Percentiles rank a stretch among this genome's conserved stretches.
Conservation (phyloP, 2,888 invertebrate species). For the Xestoiulus laeticollis region DNA sequence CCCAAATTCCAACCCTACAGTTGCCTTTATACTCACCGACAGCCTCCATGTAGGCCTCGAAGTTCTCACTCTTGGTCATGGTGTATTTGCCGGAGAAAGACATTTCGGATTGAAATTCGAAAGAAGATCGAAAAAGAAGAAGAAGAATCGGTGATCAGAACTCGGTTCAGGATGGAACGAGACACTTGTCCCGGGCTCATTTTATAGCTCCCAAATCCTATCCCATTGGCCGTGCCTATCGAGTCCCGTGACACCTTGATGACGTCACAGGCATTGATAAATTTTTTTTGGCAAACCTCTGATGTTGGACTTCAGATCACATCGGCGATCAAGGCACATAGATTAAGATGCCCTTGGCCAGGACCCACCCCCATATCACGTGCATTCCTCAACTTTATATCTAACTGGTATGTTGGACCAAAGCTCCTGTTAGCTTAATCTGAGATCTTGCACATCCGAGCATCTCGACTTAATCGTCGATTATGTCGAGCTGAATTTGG, state of each 20-base stretch:
- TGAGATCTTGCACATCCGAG: neutral
- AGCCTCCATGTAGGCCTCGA: conserved; percentile 89
- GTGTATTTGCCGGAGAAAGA: conserved; percentile 78
- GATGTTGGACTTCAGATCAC: neutral
- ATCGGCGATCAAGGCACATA: neutral
- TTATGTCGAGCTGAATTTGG: neutral
- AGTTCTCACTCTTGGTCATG: conserved; percentile 80
- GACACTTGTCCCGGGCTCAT: neutral
- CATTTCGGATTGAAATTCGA: conserved; percentile 45
- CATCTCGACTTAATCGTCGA: neutral
- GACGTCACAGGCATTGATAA: neutral
- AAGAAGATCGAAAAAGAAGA: neutral
- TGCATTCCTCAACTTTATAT: neutral
- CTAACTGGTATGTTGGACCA: too few relatives aligned
- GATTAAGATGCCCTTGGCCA: neutral
- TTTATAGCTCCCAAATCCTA: neutral
- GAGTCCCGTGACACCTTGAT: neutral
- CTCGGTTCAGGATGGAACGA: neutral
- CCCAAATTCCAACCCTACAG: neutral
- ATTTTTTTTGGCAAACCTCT: neutral
- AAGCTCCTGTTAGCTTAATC: neutral
- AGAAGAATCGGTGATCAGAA: neutral
- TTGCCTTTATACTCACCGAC: conserved; percentile 75
- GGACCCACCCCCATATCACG: neutral
- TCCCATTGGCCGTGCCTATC: neutral